phyloP scores from a whole-genome alignment of 2,888 invertebrate genomes.

The Icerya purchasi region DNA sequence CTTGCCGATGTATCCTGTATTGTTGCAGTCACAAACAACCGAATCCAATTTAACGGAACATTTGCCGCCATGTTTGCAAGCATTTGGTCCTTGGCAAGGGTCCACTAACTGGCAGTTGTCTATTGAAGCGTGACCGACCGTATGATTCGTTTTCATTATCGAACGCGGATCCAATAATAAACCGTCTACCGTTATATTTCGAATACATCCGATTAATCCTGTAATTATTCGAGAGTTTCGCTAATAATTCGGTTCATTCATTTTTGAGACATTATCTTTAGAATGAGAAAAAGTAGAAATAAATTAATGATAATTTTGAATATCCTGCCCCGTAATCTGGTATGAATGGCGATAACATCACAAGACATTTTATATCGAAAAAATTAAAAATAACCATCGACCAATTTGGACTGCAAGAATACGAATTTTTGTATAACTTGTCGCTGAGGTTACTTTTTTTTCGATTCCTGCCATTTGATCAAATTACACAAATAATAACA shows the following conservation, averaged over 20 bases:
- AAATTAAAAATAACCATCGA: too few relatives aligned
- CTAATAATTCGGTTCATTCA: neutral
- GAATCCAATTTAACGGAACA: slow-evolving; percentile 75
- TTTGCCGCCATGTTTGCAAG: slow-evolving; percentile 77
- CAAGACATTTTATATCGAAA: too few relatives aligned
- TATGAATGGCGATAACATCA: too few relatives aligned
- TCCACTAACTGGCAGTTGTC: slow-evolving; percentile 79
- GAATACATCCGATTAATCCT: slow-evolving; percentile 78
- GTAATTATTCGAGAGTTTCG: slow-evolving; percentile 23
- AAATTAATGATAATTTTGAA: too few relatives aligned
- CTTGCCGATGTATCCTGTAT: slow-evolving; percentile 76
- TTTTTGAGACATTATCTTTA: neutral
- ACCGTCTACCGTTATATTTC: slow-evolving; percentile 67
- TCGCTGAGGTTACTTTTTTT: too few relatives aligned
- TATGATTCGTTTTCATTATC: slow-evolving; percentile 59
- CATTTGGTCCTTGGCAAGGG: slow-evolving; percentile 69
- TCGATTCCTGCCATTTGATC: too few relatives aligned
- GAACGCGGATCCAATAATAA: slow-evolving; percentile 55
- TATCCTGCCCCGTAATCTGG: too few relatives aligned
- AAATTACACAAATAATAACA: too few relatives aligned
- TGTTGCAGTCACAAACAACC: slow-evolving; percentile 72
- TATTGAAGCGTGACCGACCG: slow-evolving; percentile 69
- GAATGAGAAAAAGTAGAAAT: too few relatives aligned
- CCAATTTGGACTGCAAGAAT: too few relatives aligned
- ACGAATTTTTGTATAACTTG: too few relatives aligned